Conservation (phyloP, 1,140 invertebrate species). For the Ephestia elutella region DNA sequence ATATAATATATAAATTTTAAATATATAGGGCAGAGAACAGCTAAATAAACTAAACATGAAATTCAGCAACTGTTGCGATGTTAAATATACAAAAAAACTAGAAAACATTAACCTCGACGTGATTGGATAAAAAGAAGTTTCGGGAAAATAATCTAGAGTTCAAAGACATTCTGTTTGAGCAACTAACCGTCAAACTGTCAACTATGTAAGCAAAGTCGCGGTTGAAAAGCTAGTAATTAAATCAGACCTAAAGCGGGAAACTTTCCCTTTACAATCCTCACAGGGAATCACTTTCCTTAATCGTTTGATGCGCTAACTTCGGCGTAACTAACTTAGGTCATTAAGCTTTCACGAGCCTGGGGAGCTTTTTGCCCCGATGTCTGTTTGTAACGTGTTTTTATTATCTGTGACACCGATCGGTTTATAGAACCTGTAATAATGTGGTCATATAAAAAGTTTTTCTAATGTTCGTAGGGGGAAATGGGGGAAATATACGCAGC, state of each 20-base stretch:
- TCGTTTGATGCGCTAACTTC: slow-evolving; percentile 9
- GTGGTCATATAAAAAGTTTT: not conserved
- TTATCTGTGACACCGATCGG: not conserved
- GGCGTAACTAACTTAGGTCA: slow-evolving; percentile 10
- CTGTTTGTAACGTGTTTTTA: not conserved
- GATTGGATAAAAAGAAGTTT: not conserved
- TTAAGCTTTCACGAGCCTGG: slow-evolving; percentile 9
- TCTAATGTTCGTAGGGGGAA: too few species aligned
- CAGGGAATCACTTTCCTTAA: slow-evolving; percentile 6
- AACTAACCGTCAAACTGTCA: not conserved
- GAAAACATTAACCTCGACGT: too few species aligned
- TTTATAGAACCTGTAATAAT: not conserved
- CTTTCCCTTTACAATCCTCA: slow-evolving; percentile 3
- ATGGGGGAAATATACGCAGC: too few species aligned
- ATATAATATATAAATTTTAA: too few species aligned
- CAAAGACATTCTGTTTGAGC: too few species aligned
- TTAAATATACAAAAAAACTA: too few species aligned
- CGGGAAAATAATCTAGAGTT: too few species aligned
- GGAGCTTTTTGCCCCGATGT: not conserved
- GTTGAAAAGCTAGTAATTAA: slow-evolving; percentile 1
- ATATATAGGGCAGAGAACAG: too few species aligned
- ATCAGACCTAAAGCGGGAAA: not conserved
- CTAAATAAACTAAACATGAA: too few species aligned
- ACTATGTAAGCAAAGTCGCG: not conserved
- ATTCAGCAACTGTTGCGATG: not conserved